Evolutionary conservation across 2,113 vertebrate species (phyloP), one percentile per base, ranked within the genome.

Genomic region (Sinocyclocheilus anshuiensis): DNA sequence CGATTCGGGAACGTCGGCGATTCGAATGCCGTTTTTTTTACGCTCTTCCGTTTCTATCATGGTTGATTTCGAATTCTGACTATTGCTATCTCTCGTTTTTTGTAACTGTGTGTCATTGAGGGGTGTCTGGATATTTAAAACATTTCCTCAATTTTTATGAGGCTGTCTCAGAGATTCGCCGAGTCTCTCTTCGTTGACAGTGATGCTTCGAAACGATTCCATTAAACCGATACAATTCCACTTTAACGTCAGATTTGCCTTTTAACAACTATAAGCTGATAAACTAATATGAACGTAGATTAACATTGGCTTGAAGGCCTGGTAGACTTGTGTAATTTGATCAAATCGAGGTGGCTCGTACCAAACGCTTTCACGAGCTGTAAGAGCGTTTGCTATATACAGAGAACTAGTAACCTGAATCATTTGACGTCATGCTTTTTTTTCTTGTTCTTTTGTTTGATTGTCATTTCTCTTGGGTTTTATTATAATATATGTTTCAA

Each of bases 401-500:
- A 93, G 90, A 81, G 92, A 93, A 94, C 90, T 94, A 93, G 92
- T 93, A 94, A 94, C 93, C 91, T 90, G 92, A 94, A 92, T 93
- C 91, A 89, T 53, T 53, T 53, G 50, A 53, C 50, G 50, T 55
- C 53, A 18, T 16, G 15, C 16, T 55, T 95, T 96, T 96, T 95
- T 92, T 6, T n/a, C 6, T 6, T 86, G n/a, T 63, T 22, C 39
- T 1, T 87, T 29, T 48, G 81, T 85, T 86, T 94, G 91, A 77
- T 93, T 93, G 81, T 94, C 87, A 90, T 94, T 93, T 92, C 94
- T 94, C 77, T 95, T 92, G 90, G 95, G 95, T 97, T 96, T 94
- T 95, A 95, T 96, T 96, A 96, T 97, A 95, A 96, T 96, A 94
- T 96, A 96, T 95, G 95, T 96, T 97, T 96, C 95, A 96, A 95